A percentile compares a stretch with the other conserved stretches of the same genome.
These are phyloP conservation scores for Macquaria ambigua DNA, from an alignment of 2,113 vertebrate species.

Conservation along the genomic window DNA sequence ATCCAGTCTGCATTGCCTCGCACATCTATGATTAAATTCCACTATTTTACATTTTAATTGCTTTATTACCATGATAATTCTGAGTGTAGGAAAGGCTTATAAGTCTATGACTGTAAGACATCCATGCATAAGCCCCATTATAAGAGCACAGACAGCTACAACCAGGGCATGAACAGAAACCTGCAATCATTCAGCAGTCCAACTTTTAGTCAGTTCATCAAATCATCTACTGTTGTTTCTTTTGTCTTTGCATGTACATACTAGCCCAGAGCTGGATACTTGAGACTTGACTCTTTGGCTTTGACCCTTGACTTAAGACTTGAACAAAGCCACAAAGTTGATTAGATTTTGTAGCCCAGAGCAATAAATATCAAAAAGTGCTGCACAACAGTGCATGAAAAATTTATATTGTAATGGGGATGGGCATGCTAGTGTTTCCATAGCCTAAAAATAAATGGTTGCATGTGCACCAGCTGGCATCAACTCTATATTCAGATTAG, in stretches of 20 bases:
- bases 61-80: slow-evolving; percentile 74
- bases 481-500: slow-evolving; percentile 40
- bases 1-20: slow-evolving; percentile 54
- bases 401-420: slow-evolving; percentile 6
- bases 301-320: background rate
- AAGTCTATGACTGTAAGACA: slow-evolving; percentile 51
- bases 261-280: background rate
- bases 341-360: slow-evolving; percentile 6
- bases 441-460: slow-evolving; percentile 25
- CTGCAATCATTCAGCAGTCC: slow-evolving; percentile 23
- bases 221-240: slow-evolving; percentile 6
- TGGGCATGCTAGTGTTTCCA: slow-evolving; percentile 4
- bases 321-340: background rate
- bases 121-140: slow-evolving; percentile 42
- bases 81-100: slow-evolving; percentile 53
- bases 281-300: background rate
- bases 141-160: slow-evolving; percentile 29
- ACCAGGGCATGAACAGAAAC: slow-evolving; percentile 14
- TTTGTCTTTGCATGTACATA: background rate
- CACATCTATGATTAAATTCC: slow-evolving; percentile 75
- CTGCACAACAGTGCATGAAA: slow-evolving; percentile 13
- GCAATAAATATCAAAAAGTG: slow-evolving; percentile 10
- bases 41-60: slow-evolving; percentile 81
- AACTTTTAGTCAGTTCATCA: slow-evolving; percentile 14
- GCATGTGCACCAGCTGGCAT: slow-evolving; percentile 17